Conservation (phyloP, 2,888 invertebrate genomes). For the Drosophila koepferae region DNA sequence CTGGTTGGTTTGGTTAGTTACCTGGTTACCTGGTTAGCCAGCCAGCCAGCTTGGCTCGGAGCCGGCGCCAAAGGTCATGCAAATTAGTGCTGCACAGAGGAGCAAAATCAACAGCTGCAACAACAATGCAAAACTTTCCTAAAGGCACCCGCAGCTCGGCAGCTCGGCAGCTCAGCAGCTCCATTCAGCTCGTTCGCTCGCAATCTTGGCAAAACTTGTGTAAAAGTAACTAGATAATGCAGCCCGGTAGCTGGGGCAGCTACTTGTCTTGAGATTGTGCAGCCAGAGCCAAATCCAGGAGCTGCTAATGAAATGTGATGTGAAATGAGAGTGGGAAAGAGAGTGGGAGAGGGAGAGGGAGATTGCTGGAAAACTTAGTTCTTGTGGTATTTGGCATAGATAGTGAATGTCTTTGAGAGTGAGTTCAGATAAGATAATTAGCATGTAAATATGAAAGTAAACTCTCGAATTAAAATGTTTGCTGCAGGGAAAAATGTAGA, state of each 20-base stretch:
- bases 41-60: slow-evolving; percentile 4
- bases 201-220: slow-evolving; percentile 73
- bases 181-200: slow-evolving; percentile 49
- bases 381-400: slow-evolving; percentile 17
- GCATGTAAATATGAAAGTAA: slow-evolving; percentile 11
- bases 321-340: neutral
- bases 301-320: slow-evolving; percentile 44
- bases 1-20: slow-evolving; percentile 44
- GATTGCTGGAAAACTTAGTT: neutral
- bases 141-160: slow-evolving; percentile 52
- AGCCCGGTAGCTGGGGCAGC: slow-evolving; percentile 44
- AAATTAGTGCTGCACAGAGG: slow-evolving; percentile 66
- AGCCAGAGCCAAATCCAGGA: slow-evolving; percentile 24
- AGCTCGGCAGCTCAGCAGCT: slow-evolving; percentile 2
- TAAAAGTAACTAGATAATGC: slow-evolving; percentile 74
- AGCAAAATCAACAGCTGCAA: slow-evolving; percentile 46
- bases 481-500: neutral
- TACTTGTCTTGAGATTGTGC: slow-evolving; percentile 18
- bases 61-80: slow-evolving; percentile 65
- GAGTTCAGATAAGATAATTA: slow-evolving; percentile 23
- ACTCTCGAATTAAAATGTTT: neutral
- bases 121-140: slow-evolving; percentile 67
- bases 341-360: neutral
- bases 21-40: slow-evolving; percentile 65
- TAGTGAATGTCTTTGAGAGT: slow-evolving; percentile 3